Evolutionary conservation across 2,888 invertebrate genomes (phyloP).

Genomic region (Watsonalla cultraria): DNA sequence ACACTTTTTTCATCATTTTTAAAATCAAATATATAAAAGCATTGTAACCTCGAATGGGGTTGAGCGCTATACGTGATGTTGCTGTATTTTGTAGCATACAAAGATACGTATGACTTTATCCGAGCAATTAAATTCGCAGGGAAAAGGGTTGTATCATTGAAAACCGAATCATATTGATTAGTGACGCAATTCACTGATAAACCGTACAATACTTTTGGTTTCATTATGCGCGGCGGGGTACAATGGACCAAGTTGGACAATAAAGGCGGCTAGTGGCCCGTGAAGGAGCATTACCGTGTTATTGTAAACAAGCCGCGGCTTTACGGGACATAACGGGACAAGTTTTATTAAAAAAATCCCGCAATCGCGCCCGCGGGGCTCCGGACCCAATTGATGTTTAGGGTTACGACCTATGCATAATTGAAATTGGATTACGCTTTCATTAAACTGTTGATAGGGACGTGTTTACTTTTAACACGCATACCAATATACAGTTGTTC

Average conservation of each 20-base stretch:
- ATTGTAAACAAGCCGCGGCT: conserved; percentile 21
- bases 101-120: no score
- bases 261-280: conserved; percentile 9
- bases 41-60: no score
- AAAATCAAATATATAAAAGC: no score
- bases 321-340: conserved; percentile 20
- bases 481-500: no score
- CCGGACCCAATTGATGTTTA: background rate
- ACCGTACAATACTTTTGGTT: conserved; percentile 12
- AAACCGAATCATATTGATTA: background rate
- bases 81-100: no score
- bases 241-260: conserved; percentile 17
- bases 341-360: conserved; percentile 33
- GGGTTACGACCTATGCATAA: background rate
- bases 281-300: conserved; percentile 4
- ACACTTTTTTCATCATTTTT: no score
- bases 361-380: conserved; percentile 15
- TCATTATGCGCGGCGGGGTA: conserved; percentile 16
- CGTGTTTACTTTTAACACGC: background rate
- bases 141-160: no score
- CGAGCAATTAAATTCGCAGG: no score
- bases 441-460: conserved; percentile 2
- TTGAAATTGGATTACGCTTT: background rate
- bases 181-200: conserved; percentile 6
- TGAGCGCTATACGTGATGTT: no score